Evolutionary conservation across 2,113 vertebrate genomes (phyloP).

Genomic region (Pygathrix nemaeus): DNA sequence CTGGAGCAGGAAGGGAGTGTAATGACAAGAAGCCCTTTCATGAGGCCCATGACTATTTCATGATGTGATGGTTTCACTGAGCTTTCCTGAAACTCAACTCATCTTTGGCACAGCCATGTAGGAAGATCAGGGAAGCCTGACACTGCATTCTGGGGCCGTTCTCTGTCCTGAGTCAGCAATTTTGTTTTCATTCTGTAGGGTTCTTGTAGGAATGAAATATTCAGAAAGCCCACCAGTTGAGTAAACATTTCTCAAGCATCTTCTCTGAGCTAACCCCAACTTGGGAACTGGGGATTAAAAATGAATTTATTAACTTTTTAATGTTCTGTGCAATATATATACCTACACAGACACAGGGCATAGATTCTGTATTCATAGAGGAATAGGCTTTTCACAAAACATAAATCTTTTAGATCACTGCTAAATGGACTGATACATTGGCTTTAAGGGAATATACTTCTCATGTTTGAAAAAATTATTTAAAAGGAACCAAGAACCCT

Average conservation of each 20-base stretch:
- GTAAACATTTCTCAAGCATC: neutral
- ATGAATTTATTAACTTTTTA: slow-evolving; percentile 1
- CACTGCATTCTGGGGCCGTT: neutral
- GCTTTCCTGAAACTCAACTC: neutral
- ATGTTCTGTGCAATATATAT: neutral
- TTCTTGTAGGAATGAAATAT: neutral
- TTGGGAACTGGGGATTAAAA: slow-evolving; percentile 4
- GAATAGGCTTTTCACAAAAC: neutral
- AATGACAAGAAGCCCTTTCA: neutral
- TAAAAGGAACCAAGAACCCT: neutral
- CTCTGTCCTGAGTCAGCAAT: neutral
- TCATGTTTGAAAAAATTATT: neutral
- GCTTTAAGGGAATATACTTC: neutral
- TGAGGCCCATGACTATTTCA: neutral
- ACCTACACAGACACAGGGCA: neutral
- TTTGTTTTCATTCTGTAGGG: neutral
- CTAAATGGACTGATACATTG: neutral
- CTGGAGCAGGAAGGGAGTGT: neutral
- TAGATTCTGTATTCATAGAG: neutral
- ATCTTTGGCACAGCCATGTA: neutral
- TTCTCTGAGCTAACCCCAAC: neutral
- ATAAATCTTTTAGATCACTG: neutral
- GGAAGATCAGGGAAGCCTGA: neutral
- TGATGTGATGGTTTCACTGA: neutral
- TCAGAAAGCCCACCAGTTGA: neutral